Base-by-base conservation (phyloP, 1,140 invertebrate genomes). In the Drosophila varians region DNA sequence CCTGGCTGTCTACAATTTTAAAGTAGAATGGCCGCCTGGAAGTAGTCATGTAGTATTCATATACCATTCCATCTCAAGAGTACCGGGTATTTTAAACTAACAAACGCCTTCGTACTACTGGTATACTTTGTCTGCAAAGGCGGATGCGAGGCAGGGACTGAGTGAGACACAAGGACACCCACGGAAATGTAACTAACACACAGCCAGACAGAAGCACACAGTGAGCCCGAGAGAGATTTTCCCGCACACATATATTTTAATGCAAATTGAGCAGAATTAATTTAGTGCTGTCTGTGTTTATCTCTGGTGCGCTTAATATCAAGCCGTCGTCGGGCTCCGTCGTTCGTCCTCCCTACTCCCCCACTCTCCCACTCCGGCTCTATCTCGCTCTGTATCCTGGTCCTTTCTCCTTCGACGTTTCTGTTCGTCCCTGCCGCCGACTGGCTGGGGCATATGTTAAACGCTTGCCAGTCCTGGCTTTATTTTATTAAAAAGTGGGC, bases 231-330 rank as follows among this genome's bases (percentile, higher is more conserved):
- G n/a, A 45, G 28, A 18, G 18, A 48, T 45, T 51, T 45, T 28
- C 60, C 49, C 60, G 46, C 49, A 51, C 31, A 72, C 49, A 84
- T 76, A 80, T 77, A 88, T 89, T 84, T 89, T 76, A 89, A 88
- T 88, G 83, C 84, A 88, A 88, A 88, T 88, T 89, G 83, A 88
- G 83, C 83, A 89, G 83, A 88, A 88, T 88, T 88, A 88, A 88
- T 88, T 88, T 88, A 88, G 79, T 83, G 66, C 83, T 84, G 65
- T 61, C 77, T 84, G 70, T 87, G 80, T 84, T 86, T 84, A 86
- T 84, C 79, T 80, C 73, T 69, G 70, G 71, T 68, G 79, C 80
- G 79, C 77, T 83, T 83, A 83, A 83, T 83, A 83, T 84, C 79
- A 83, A 74, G 70, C 79, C 79, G 51, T 77, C 79, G 74, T 60